Evolutionary conservation across 2,888 invertebrate genomes (phyloP).

Genomic region (Lysandra bellargus): DNA sequence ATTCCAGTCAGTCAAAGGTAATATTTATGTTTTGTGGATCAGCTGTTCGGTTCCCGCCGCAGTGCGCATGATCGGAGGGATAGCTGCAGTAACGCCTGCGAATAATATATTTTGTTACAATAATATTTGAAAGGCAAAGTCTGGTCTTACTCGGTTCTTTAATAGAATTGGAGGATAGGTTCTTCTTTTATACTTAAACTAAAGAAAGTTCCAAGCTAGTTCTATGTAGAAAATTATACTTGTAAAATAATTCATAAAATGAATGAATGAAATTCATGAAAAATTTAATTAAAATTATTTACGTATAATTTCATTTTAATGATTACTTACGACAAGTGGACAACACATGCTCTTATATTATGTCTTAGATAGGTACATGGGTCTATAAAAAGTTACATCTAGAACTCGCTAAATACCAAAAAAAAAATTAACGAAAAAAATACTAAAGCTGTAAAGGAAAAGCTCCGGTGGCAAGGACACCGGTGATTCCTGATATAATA

Average conservation of each 20-base stretch:
- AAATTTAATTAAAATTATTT: too few species aligned
- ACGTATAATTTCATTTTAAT: too few species aligned
- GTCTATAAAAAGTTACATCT: too few species aligned
- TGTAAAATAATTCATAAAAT: too few species aligned
- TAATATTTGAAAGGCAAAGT: background rate
- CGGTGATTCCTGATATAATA: background rate
- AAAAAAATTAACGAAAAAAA: too few species aligned
- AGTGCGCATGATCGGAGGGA: slow-evolving; percentile 63
- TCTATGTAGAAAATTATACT: too few species aligned
- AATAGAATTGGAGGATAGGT: background rate
- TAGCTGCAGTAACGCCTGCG: slow-evolving; percentile 48
- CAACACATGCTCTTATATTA: too few species aligned
- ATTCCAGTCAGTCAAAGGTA: slow-evolving; percentile 67
- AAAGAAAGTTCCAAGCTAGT: too few species aligned
- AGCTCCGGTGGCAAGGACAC: background rate
- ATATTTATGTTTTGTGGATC: slow-evolving; percentile 41
- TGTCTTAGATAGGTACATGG: too few species aligned
- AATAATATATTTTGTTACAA: slow-evolving; percentile 1
- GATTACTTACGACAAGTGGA: too few species aligned
- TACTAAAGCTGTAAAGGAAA: background rate
- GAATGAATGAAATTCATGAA: too few species aligned
- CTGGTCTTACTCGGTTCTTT: background rate
- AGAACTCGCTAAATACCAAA: too few species aligned
- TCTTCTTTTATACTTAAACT: background rate
- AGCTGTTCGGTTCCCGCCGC: slow-evolving; percentile 49